Evolutionary conservation across 1,140 invertebrate genomes (phyloP).

Genomic region (Bombus waltoni): DNA sequence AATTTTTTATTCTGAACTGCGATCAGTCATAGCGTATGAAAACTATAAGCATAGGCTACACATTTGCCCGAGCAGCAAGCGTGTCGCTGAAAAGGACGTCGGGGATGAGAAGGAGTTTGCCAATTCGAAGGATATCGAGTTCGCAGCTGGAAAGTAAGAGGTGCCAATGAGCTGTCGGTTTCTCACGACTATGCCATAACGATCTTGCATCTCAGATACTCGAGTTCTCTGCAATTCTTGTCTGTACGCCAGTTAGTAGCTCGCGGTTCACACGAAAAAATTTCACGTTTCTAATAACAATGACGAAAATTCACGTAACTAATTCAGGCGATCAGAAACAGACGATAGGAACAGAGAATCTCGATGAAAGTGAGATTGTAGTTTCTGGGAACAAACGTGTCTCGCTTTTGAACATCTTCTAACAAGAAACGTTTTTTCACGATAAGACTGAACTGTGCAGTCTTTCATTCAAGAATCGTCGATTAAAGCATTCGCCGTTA

Average conservation of each 20-base stretch:
- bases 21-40: neutral
- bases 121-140: slow-evolving; percentile 64
- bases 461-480: no score
- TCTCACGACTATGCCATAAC: slow-evolving; percentile 61
- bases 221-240: slow-evolving; percentile 5
- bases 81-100: slow-evolving; percentile 12
- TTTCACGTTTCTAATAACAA: neutral
- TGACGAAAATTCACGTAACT: neutral
- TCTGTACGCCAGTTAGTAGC: slow-evolving; percentile 28
- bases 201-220: neutral
- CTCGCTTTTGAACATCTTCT: neutral
- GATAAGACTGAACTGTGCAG: no score
- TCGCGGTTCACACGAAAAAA: slow-evolving; percentile 28
- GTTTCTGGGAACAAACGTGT: neutral
- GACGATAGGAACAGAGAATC: neutral
- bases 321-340: neutral
- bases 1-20: neutral
- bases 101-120: slow-evolving; percentile 38
- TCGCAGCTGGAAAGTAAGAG: slow-evolving; percentile 55
- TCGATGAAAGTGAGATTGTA: neutral
- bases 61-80: slow-evolving; percentile 6
- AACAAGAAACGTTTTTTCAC: neutral
- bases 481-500: no score
- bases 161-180: slow-evolving; percentile 24
- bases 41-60: neutral